Evolutionary conservation across 2,113 vertebrate species (phyloP).

Genomic region (Dinomys branickii): DNA sequence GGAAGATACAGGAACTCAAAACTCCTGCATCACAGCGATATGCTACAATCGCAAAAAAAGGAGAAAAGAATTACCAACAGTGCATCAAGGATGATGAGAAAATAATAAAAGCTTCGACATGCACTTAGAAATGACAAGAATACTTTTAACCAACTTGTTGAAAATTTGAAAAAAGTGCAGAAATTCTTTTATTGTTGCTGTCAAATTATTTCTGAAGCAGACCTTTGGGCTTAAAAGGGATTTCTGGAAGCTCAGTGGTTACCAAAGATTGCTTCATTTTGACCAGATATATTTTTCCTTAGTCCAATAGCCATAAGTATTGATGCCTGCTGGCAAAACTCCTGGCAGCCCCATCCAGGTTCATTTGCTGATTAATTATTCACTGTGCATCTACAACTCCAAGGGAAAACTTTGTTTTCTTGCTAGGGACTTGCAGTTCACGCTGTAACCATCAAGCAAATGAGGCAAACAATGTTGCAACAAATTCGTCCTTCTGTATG

Average conservation of each 20-base stretch:
- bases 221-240: not conserved
- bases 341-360: not conserved
- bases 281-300: conserved; percentile 3
- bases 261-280: not conserved
- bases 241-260: conserved; percentile 14
- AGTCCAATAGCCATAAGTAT: not conserved
- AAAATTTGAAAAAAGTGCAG: not conserved
- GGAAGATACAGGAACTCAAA: conserved; percentile 46
- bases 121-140: not conserved
- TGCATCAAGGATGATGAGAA: not conserved
- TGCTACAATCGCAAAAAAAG: not conserved
- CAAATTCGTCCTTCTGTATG: not conserved
- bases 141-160: not conserved
- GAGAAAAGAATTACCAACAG: not conserved
- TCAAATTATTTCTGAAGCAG: not conserved
- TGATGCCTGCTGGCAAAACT: not conserved
- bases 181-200: not conserved
- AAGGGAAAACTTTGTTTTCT: not conserved
- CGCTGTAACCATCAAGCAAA: conserved; percentile 30
- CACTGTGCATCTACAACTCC: not conserved
- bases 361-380: conserved; percentile 57
- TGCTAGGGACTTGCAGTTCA: not conserved
- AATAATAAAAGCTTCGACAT: conserved; percentile 4
- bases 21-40: not conserved
- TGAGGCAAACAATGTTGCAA: conserved; percentile 34